phyloP scores from a whole-genome alignment of 2,888 invertebrate species.

The Empis livida region DNA sequence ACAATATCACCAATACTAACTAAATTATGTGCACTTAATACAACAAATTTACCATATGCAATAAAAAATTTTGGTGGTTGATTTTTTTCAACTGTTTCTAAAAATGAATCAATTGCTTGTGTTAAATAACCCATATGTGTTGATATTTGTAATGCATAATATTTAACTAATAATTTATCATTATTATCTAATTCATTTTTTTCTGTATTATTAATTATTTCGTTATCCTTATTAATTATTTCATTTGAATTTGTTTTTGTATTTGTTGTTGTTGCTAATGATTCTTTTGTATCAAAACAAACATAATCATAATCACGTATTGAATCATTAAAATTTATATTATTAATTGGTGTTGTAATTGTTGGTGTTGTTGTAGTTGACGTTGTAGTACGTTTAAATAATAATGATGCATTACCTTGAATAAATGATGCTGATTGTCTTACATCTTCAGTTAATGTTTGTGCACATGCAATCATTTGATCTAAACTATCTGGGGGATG shows the following conservation, averaged over 20 bases:
- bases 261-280: conserved; percentile 44
- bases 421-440: conserved; percentile 82
- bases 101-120: conserved; percentile 83
- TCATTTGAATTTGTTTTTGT: conserved; percentile 52
- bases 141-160: conserved; percentile 77
- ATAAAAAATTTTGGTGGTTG: conserved; percentile 89
- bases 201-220: conserved; percentile 43
- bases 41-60: conserved; percentile 88
- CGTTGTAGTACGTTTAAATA: conserved; percentile 48
- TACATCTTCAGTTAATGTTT: conserved; percentile 79
- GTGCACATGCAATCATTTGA: conserved; percentile 74
- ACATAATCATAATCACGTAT: conserved; percentile 87
- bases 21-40: conserved; percentile 83
- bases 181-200: conserved; percentile 47
- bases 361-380: conserved; percentile 18
- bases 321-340: conserved; percentile 40
- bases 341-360: background rate
- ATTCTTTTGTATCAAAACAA: conserved; percentile 63
- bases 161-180: conserved; percentile 71
- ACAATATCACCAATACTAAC: conserved; percentile 91
- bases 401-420: conserved; percentile 66
- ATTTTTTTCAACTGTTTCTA: conserved; percentile 81
- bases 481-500: conserved; percentile 69
- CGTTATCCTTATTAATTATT: conserved; percentile 50
- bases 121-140: conserved; percentile 74